phyloP scores from a whole-genome alignment of 1,140 invertebrate species.

The Brachionus sp. region DNA sequence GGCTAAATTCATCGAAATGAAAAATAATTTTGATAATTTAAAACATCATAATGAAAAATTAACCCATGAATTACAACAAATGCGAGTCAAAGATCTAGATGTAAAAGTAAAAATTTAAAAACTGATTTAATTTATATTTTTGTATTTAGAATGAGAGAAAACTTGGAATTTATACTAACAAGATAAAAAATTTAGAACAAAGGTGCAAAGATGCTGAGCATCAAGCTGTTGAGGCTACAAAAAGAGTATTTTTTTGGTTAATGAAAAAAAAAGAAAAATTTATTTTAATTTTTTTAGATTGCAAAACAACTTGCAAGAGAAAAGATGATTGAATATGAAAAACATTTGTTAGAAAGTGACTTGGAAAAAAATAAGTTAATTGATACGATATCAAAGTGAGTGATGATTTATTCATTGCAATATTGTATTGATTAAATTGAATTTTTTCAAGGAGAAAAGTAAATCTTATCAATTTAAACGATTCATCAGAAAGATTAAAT shows the following conservation, averaged over 20 bases:
- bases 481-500: not conserved
- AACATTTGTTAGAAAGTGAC: constrained; percentile 38
- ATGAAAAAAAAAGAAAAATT: not conserved
- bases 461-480: not conserved
- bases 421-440: not conserved
- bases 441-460: not conserved
- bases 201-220: constrained; percentile 26
- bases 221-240: constrained; percentile 35
- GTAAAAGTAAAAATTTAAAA: not conserved
- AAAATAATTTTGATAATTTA: constrained; percentile 42
- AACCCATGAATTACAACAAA: constrained; percentile 9
- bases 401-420: not conserved
- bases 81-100: not conserved
- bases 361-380: constrained; percentile 7
- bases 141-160: constrained; percentile 30
- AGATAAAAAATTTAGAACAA: constrained; percentile 33
- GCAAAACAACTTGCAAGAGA: constrained; percentile 42
- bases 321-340: constrained; percentile 45
- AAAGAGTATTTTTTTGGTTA: not conserved
- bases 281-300: not conserved
- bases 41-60: constrained; percentile 9
- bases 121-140: not conserved
- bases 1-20: constrained; percentile 38
- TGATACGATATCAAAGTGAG: not conserved
- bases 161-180: not conserved